Conservation (phyloP, 2,888 invertebrate species). For the Dryobota labecula region DNA sequence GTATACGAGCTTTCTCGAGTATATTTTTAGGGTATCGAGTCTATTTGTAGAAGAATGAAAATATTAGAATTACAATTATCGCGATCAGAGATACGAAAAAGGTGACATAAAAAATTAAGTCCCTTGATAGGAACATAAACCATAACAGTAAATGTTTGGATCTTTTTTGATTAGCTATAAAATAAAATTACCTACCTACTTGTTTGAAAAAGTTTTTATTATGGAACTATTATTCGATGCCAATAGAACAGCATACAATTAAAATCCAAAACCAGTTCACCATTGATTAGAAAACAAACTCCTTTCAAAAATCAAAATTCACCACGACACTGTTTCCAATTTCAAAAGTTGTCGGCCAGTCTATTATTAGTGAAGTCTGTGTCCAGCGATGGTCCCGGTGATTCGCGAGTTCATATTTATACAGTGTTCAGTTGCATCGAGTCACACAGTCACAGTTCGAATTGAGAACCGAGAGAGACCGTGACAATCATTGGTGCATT, state of each 20-base stretch:
- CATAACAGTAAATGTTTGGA: background rate
- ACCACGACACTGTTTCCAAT: background rate
- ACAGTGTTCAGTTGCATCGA: constrained; percentile 58
- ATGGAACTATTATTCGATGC: background rate
- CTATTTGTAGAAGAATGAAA: background rate
- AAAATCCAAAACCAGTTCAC: background rate
- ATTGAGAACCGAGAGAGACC: constrained; percentile 38
- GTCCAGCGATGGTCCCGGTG: constrained; percentile 24
- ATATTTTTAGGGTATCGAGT: background rate
- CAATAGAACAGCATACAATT: background rate
- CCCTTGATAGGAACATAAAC: too few species aligned
- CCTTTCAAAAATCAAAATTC: background rate
- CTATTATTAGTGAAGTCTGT: constrained; percentile 50
- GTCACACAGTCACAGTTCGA: constrained; percentile 69
- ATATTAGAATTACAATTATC: background rate
- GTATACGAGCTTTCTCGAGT: background rate
- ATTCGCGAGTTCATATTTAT: constrained; percentile 68
- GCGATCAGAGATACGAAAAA: background rate
- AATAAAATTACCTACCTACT: background rate
- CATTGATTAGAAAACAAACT: background rate
- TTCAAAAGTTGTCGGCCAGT: constrained; percentile 22
- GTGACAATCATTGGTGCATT: constrained; percentile 54
- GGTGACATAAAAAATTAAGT: background rate
- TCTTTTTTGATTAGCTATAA: background rate
- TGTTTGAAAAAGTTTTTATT: background rate